Evolutionary conservation across 2,888 invertebrate genomes (phyloP), one percentile per base, ranked within the genome.

Genomic region (Pteria penguin): DNA sequence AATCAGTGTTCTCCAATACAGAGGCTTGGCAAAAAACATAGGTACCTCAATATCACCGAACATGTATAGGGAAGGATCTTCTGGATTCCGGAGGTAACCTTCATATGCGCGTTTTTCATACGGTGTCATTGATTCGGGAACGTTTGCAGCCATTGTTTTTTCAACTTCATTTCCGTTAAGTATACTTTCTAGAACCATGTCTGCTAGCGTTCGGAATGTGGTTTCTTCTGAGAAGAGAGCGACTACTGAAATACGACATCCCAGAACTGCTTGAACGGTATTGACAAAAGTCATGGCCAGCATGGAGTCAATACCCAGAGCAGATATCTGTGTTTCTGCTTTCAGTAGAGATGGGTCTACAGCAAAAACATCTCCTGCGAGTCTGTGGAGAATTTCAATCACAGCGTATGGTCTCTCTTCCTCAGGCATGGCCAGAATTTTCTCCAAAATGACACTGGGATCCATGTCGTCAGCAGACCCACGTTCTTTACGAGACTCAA

Each of bases 231-330:
- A 69, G 8, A 75, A 45, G n/a, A 75, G 5, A 29, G 52, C 33
- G 1, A 75, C 65, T 18, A 75, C 14, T 27, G 75, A 63, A 57
- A 75, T 70, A 32, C 65, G 55, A n/a, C 57, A 63, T 31, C 68
- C 36, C 14, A 58, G 45, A 11, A 63, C 58, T n/a, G 62, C 69
- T 3, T 62, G 29, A 8, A 75, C 45, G 24, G 63, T 62, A 54
- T 65, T 69, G n/a, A 58, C 63, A 32, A 75, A 75, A 1, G 69
- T 70, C 75, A 75, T 75, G 2, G 75, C 75, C 18, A 69, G 36
- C 70, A 70, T 69, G 0, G 75, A 75, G 27, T 75, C 75, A 27
- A 75, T 52, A 14, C 70, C 70, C 0, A 75, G 52, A 4, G 57
- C 63, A 22, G 45, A 62, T 24, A 75, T 65, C 11, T 62, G 32